These are phyloP conservation scores for Anthonomus grandis DNA, from an alignment of 1,140 invertebrate species.

Conservation along the genomic window DNA sequence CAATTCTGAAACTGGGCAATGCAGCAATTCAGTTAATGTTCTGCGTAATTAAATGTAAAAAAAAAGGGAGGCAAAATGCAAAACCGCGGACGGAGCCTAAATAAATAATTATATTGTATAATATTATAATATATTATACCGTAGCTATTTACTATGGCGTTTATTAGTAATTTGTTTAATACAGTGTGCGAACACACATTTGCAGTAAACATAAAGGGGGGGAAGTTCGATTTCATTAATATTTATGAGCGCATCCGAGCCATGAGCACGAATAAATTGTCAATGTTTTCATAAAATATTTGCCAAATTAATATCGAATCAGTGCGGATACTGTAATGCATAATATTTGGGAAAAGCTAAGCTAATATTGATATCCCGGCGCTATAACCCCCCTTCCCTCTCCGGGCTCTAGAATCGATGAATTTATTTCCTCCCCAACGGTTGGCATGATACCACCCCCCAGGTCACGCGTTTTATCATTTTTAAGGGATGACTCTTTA, in stretches of 20 bases:
- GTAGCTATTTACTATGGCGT: constrained; percentile 16
- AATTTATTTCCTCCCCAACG: constrained; percentile 10
- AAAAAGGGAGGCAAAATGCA: no score
- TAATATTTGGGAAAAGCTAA: constrained; percentile 37
- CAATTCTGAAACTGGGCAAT: no score
- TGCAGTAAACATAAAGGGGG: constrained; percentile 39
- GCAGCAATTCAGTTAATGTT: no score
- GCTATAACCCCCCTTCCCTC: no score
- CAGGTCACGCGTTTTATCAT: no score
- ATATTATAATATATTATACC: constrained; percentile 16
- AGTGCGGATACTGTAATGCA: constrained; percentile 40
- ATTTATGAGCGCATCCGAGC: constrained; percentile 42
- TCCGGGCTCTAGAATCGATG: no score
- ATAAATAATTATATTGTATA: constrained; percentile 13
- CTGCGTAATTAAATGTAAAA: no score
- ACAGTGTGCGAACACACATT: constrained; percentile 36
- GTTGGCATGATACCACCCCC: no score
- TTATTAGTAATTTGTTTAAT: constrained; percentile 33
- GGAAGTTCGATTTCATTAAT: constrained; percentile 42
- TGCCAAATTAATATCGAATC: constrained; percentile 46
- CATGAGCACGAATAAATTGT: constrained; percentile 45
- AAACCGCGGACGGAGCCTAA: background rate
- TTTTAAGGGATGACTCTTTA: no score
- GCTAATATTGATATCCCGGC: constrained; percentile 29
- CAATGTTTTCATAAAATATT: constrained; percentile 46